Conservation (phyloP, 2,797 vertebrate species). For the Acanthurus lineatus region DNA sequence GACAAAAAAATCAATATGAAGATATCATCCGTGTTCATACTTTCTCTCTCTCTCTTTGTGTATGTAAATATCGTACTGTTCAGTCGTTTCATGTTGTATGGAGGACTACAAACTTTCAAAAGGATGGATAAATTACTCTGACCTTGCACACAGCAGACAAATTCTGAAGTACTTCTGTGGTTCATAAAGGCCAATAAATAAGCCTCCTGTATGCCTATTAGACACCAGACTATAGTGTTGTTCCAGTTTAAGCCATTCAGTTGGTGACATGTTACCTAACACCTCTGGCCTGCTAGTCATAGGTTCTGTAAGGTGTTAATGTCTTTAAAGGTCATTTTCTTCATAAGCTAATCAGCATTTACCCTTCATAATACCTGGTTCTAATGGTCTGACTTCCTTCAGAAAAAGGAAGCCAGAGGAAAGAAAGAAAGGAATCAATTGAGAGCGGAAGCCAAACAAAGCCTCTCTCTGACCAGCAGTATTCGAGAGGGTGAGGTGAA, state of each 20-base stretch:
- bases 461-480: slow-evolving; percentile 45
- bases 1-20: too few species aligned
- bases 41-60: too few species aligned
- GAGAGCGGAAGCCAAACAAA: slow-evolving; percentile 48
- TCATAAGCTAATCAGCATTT: slow-evolving; percentile 33
- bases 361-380: slow-evolving; percentile 23
- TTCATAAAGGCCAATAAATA: background rate
- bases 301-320: slow-evolving; percentile 21
- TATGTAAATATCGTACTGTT: too few species aligned
- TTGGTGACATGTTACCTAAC: slow-evolving; percentile 13
- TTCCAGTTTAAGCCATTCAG: slow-evolving; percentile 5
- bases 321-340: slow-evolving; percentile 39
- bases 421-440: slow-evolving; percentile 36
- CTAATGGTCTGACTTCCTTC: slow-evolving; percentile 13
- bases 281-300: background rate
- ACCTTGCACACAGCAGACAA: background rate
- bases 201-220: background rate
- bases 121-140: too few species aligned
- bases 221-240: background rate
- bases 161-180: background rate
- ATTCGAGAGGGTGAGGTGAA: slow-evolving; percentile 46
- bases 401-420: slow-evolving; percentile 19
- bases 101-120: too few species aligned
- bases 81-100: too few species aligned
- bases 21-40: too few species aligned